Percentiles rank a stretch among this genome's conserved stretches.
Conservation (phyloP, 2,888 invertebrate species). For the Mamestra brassicae region DNA sequence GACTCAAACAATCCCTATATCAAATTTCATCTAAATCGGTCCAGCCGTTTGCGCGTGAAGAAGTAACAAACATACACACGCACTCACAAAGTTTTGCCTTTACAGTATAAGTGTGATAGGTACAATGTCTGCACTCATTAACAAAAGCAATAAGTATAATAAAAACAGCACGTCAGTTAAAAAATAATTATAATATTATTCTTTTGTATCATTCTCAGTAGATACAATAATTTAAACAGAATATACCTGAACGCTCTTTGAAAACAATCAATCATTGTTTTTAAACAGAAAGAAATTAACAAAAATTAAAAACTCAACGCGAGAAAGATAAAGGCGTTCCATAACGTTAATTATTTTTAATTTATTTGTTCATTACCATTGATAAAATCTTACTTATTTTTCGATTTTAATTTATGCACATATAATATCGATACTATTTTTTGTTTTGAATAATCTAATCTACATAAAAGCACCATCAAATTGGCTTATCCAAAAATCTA, state of each 20-base stretch:
- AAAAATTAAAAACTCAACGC: constrained; percentile 17
- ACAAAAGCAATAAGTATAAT: not conserved
- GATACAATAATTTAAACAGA: constrained; percentile 9
- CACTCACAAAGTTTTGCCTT: too few species aligned
- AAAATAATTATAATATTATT: not conserved
- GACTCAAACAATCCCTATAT: too few species aligned
- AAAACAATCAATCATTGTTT: constrained; percentile 51
- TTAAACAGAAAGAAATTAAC: constrained; percentile 40
- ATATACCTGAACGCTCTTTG: constrained; percentile 5
- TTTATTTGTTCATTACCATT: constrained; percentile 41
- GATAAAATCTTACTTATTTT: constrained; percentile 30
- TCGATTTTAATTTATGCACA: constrained; percentile 23
- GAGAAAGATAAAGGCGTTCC: constrained; percentile 23
- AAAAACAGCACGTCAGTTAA: not conserved
- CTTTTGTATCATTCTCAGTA: constrained; percentile 36
- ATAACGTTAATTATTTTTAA: constrained; percentile 44
- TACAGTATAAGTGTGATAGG: too few species aligned
- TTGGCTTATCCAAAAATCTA: not conserved
- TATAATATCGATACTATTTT: not conserved
- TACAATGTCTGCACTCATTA: not conserved
- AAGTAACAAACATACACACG: too few species aligned
- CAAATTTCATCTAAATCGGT: too few species aligned
- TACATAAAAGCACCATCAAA: constrained; percentile 15
- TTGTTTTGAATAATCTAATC: constrained; percentile 6
- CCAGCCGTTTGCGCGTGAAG: too few species aligned